Base-by-base conservation (phyloP, 2,797 vertebrate genomes). In the Danio choprae region DNA sequence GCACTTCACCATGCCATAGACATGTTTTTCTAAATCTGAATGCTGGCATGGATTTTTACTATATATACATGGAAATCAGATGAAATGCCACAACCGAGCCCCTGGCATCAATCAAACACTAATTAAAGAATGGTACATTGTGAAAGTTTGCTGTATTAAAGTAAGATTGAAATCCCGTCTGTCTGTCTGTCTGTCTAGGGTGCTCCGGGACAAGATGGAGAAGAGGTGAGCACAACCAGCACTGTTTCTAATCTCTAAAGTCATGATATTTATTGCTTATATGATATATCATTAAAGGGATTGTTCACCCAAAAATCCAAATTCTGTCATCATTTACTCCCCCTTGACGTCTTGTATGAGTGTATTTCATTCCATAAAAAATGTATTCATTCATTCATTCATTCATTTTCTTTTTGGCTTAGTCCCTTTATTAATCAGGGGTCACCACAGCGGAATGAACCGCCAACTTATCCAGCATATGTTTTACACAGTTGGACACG, bases 201-300 rank as follows among this genome's bases (percentile, higher is more conserved):
- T 36, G 85, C 90, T 50, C 84, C 88, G 0, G 95, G 94, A 79
- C 90, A 83, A 72, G 87, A 89, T 0, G 94, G 94, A 43, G 71
- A 81, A n/a, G 78, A 71, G 93, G 95, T 95, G 60, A 89, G 70
- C 60, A 15, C n/a, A 7, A 20, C 11, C n/a, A 63, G 48, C 11
- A n/a, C 71, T 60, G 55, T 48, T 59, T 72, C 8, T 60, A 41
- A 74, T 60, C 56, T 18, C 18, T 20, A 29, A 2, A 29, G 50
- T 7, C 38, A 41, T 51, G 29, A 41, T n/a, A 20, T 58, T 74
- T 55, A 44, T 46, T 55, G 38, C 6, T 74, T n/a, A 60, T n/a
- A 60, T 41, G 5, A 46, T 48, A 72, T 43, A 72, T 72, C 12
- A 44, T 29, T 44, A 12, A 43, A 58, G 29, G 29, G 29, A 29